Evolutionary conservation across 2,888 invertebrate genomes (phyloP).

Genomic region (Drosophila meridiana): DNA sequence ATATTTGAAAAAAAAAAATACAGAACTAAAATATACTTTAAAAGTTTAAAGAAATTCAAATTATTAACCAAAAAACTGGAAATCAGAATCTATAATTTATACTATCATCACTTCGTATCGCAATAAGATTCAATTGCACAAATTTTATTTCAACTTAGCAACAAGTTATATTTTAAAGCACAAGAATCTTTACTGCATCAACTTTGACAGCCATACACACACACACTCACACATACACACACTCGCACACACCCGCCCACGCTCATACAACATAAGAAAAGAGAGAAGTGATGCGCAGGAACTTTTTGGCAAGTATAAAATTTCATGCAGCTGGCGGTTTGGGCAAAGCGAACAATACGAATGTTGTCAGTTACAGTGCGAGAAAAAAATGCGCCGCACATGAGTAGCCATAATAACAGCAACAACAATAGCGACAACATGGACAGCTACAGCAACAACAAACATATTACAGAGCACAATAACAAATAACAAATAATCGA

Average conservation of each 20-base stretch:
- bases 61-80: not conserved
- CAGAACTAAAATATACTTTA: too few species aligned
- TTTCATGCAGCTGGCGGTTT: slow-evolving; percentile 29
- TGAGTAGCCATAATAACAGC: slow-evolving; percentile 6
- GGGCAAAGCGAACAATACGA: slow-evolving; percentile 7
- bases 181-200: not conserved
- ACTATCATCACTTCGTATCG: not conserved
- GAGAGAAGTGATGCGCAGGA: slow-evolving; percentile 26
- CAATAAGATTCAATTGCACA: not conserved
- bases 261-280: slow-evolving; percentile 12
- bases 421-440: slow-evolving; percentile 5
- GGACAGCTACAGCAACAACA: slow-evolving; percentile 12
- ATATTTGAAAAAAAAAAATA: too few species aligned
- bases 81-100: not conserved
- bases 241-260: not conserved
- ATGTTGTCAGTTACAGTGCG: slow-evolving; percentile 36
- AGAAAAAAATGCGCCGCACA: slow-evolving; percentile 20
- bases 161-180: slow-evolving; percentile 23
- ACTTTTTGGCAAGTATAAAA: slow-evolving; percentile 42
- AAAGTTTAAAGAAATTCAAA: not conserved
- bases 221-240: not conserved
- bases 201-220: not conserved
- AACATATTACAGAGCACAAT: slow-evolving; percentile 37
- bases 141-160: not conserved
- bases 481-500: slow-evolving; percentile 69